Conservation (phyloP, 2,888 invertebrate genomes). For the Dryadula phaetusa region DNA sequence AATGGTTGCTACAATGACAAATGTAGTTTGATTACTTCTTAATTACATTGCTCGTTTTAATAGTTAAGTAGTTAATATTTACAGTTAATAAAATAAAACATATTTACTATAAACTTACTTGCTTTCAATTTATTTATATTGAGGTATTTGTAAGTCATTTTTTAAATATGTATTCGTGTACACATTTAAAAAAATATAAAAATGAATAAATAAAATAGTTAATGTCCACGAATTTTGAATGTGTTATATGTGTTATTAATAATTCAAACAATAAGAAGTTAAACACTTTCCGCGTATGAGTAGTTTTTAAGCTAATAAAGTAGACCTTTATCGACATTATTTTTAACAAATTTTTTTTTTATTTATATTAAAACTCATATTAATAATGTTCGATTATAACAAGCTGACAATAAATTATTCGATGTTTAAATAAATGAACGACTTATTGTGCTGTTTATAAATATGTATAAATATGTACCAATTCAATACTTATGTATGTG, state of each 20-base stretch:
- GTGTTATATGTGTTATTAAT: neutral
- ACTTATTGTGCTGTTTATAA: conserved; percentile 29
- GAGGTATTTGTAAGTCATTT: neutral
- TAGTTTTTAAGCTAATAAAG: too few relatives aligned
- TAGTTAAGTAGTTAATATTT: neutral
- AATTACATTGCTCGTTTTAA: neutral
- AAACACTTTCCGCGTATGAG: neutral
- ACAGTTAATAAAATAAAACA: neutral
- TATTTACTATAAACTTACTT: neutral
- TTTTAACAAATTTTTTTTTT: neutral
- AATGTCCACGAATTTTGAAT: neutral
- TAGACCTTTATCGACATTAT: too few relatives aligned
- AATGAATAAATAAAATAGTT: neutral
- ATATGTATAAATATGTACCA: conserved; percentile 34
- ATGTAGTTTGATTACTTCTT: neutral
- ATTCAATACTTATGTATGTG: conserved; percentile 25
- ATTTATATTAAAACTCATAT: neutral
- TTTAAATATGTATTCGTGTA: neutral
- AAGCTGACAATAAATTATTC: neutral
- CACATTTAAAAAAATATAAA: too few relatives aligned
- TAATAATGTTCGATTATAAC: neutral
- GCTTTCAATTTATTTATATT: neutral
- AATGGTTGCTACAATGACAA: neutral
- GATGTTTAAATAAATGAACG: conserved; percentile 8
- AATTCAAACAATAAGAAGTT: neutral